Evolutionary conservation across 2,113 vertebrate genomes (phyloP).

Genomic region (Helogale parvula): DNA sequence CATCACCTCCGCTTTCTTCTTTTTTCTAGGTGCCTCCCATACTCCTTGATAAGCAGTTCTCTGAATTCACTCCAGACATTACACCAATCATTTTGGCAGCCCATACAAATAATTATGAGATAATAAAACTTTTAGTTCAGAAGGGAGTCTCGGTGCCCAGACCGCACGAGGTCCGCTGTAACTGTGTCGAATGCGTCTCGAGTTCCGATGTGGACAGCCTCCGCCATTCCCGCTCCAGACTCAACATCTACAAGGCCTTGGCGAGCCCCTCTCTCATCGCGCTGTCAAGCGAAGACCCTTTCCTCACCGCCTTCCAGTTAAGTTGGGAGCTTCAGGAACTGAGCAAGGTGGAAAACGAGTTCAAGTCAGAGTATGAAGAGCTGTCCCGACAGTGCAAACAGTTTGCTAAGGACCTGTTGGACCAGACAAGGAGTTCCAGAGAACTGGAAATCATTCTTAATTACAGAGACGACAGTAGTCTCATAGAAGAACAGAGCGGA

Average conservation of each 20-base stretch:
- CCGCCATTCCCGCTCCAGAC: constrained; percentile 95
- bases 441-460: constrained; percentile 98
- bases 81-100: constrained; percentile 98
- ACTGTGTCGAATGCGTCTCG: constrained; percentile 95
- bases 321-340: constrained; percentile 98
- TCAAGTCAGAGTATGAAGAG: constrained; percentile 97
- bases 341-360: constrained; percentile 98
- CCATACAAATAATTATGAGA: constrained; percentile 98
- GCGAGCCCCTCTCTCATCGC: constrained; percentile 95
- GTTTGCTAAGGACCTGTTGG: constrained; percentile 97
- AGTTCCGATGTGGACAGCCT: constrained; percentile 96
- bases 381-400: constrained; percentile 94
- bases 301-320: constrained; percentile 96
- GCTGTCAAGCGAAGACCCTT: constrained; percentile 97
- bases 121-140: constrained; percentile 97
- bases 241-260: constrained; percentile 97
- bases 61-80: constrained; percentile 97
- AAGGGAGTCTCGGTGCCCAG: constrained; percentile 96
- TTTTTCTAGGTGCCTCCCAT: constrained; percentile 93
- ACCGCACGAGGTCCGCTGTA: constrained; percentile 96
- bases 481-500: constrained; percentile 91
- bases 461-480: constrained; percentile 93
- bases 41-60: constrained; percentile 96
- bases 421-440: constrained; percentile 97
- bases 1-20: constrained; percentile 47